Conservation (phyloP, 1,140 invertebrate genomes). For the Batillaria attramentaria region DNA sequence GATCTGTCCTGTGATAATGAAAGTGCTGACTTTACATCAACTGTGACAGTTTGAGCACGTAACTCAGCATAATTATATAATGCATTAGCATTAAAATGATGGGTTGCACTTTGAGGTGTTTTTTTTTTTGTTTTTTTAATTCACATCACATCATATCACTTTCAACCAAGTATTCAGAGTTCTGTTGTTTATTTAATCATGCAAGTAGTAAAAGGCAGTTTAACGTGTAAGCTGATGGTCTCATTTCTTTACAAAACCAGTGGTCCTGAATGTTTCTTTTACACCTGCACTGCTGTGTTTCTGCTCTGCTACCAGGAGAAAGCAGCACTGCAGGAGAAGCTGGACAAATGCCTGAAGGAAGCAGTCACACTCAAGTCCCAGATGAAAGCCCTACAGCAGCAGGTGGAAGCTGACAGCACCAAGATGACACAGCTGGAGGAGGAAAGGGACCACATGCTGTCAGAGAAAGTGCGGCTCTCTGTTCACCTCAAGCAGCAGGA, state of each 20-base stretch:
- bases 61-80: not conserved
- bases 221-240: not conserved
- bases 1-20: too few relatives aligned
- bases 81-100: too few relatives aligned
- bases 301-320: too few relatives aligned
- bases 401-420: conserved; percentile 4
- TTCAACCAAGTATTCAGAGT: too few relatives aligned
- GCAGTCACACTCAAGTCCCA: conserved; percentile 21
- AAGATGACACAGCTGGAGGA: conserved; percentile 23
- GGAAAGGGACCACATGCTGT: conserved; percentile 22
- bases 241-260: not conserved
- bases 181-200: too few relatives aligned
- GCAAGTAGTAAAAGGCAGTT: not conserved
- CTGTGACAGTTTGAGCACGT: not conserved
- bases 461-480: conserved; percentile 23
- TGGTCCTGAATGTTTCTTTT: not conserved
- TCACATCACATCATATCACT: too few relatives aligned
- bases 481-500: conserved; percentile 26
- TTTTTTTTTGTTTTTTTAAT: too few relatives aligned
- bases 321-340: not conserved
- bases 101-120: too few relatives aligned
- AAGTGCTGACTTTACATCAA: not conserved
- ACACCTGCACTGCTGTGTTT: not conserved
- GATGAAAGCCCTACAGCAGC: conserved; percentile 24
- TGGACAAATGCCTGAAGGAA: not conserved